phyloP scores from a whole-genome alignment of 2,113 vertebrate genomes.

The Hyperopisus bebe region DNA sequence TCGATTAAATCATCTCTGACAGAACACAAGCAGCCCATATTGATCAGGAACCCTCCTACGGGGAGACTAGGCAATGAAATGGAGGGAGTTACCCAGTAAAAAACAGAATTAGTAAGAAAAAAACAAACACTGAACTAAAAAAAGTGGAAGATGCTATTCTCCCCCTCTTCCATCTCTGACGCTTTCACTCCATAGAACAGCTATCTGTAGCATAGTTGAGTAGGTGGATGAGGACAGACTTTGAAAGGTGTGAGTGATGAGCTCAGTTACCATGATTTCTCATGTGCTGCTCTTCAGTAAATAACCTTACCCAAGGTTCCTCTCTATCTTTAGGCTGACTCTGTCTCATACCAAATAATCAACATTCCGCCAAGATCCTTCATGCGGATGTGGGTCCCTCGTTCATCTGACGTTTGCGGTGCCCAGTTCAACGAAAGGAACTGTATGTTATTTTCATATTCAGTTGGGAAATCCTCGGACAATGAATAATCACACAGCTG shows the following conservation, averaged over 20 bases:
- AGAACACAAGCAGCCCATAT: neutral
- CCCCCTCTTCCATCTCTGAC: neutral
- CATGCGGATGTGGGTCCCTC: conserved; percentile 25
- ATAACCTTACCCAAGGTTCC: conserved; percentile 35
- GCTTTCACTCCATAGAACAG: neutral
- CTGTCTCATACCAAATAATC: conserved; percentile 21
- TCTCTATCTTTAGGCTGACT: conserved; percentile 22
- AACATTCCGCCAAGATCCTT: neutral
- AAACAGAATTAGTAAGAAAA: neutral
- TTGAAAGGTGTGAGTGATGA: conserved; percentile 33
- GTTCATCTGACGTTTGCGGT: conserved; percentile 5
- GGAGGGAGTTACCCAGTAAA: neutral
- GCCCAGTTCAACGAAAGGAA: neutral
- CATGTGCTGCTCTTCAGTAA: conserved; percentile 43
- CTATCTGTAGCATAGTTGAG: conserved; percentile 40
- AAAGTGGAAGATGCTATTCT: neutral
- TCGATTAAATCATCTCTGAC: conserved; percentile 4
- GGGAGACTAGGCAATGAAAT: neutral
- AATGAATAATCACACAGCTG: neutral
- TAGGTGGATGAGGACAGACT: conserved; percentile 46
- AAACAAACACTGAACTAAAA: neutral
- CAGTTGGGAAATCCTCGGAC: neutral
- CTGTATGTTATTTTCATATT: neutral
- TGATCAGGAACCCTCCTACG: neutral
- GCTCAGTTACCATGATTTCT: conserved; percentile 38